Evolutionary conservation across 2,888 invertebrate genomes (phyloP), one percentile per base, ranked within the genome.

Genomic region (Epinotia brunnichana): DNA sequence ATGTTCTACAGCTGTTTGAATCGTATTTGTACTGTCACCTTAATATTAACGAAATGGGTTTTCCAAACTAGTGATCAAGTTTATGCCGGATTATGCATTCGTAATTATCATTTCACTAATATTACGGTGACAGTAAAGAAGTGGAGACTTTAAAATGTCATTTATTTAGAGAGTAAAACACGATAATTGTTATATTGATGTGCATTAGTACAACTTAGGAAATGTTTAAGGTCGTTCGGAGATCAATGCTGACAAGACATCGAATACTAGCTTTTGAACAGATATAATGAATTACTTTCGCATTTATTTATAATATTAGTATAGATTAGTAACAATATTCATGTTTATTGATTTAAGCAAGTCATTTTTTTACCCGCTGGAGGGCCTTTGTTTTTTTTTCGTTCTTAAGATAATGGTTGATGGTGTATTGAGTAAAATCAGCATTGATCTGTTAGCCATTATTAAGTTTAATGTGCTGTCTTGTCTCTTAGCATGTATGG

Each of bases 401-500:
- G 7, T 19, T 19, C 11, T 53, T 19, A 19, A 11, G 53, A 56
- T 56, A 3, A 19, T 19, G 11, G 1, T 19, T 56, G 35, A 35
- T 56, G 24, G 15, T 56, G 15, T 2, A 57, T n/a, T 48, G 10
- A 51, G 2, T 48, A 53, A 35, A 63, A 63, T 53, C 63, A 53
- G 19, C 35, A 53, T 53, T 63, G 29, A 53, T 21, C 35, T 53
- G n/a, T 44, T 44, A 21, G 19, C n/a, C 5, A 57, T 21, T 48
- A 39, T 13, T 61, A 44, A 21, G 61, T 61, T 60, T n/a, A 17
- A 19, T 53, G 53, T 35, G 13, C 15, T 48, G 4, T 21, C 35
- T 35, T 48, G 24, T 35, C 35, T 19, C 63, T 53, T 35, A 63
- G 63, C 51, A 11, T 53, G 63, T 11, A 48, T 51, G 51, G 29